Conservation (phyloP, 2,797 vertebrate species). For the Chloroceryle inda region DNA sequence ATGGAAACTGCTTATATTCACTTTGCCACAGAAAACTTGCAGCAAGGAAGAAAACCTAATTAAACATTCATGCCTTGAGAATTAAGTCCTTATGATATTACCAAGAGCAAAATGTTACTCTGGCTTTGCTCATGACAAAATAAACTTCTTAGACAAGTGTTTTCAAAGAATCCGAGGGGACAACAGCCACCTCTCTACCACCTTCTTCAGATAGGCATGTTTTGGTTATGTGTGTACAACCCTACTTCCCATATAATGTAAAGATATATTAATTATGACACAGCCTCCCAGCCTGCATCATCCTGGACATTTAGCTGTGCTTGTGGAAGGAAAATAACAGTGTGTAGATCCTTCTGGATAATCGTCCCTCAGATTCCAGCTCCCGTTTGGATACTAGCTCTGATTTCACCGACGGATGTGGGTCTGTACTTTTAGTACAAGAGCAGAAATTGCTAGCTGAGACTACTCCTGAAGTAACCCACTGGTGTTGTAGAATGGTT, state of each 20-base stretch:
- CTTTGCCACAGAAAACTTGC: background rate
- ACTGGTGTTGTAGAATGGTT: background rate
- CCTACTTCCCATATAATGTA: background rate
- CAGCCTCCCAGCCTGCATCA: background rate
- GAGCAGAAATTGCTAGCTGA: background rate
- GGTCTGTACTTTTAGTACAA: background rate
- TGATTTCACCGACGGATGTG: background rate
- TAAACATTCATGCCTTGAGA: background rate
- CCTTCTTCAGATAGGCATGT: background rate
- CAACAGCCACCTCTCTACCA: fast-evolving
- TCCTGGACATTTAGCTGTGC: no score
- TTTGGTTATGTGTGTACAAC: background rate
- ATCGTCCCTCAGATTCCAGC: fast-evolving
- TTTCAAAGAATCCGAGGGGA: background rate
- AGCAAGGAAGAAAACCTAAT: background rate
- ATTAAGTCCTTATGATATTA: background rate
- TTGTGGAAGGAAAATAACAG: background rate
- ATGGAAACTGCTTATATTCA: background rate
- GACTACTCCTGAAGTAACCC: background rate
- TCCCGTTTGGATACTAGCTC: background rate
- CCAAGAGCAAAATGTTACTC: background rate
- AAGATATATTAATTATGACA: background rate
- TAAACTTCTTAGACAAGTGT: background rate
- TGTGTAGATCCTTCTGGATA: background rate
- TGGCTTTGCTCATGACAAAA: background rate